Conservation (phyloP, 2,888 invertebrate genomes). For the Scelioninae gen. 2 region DNA sequence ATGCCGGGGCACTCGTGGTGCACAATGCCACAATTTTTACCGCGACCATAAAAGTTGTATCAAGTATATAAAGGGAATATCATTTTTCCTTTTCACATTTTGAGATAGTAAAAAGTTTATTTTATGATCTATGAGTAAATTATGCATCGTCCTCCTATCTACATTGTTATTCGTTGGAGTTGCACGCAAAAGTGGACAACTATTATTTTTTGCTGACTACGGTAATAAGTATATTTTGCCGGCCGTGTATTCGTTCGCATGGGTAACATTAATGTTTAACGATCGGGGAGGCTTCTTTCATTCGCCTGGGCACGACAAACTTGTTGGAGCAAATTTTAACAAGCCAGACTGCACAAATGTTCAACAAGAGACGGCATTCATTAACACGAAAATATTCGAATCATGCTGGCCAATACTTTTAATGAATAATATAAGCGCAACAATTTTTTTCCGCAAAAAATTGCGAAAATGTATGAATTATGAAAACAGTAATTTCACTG, state of each 20-base stretch:
- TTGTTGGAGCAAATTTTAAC: constrained; percentile 56
- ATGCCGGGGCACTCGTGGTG: too few relatives aligned
- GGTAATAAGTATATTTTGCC: constrained; percentile 55
- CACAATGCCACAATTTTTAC: not conserved
- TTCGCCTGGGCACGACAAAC: constrained; percentile 44
- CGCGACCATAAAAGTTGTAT: constrained; percentile 21
- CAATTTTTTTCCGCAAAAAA: constrained; percentile 9
- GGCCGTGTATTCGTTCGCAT: constrained; percentile 46
- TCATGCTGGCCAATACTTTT: constrained; percentile 45
- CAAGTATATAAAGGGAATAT: constrained; percentile 13
- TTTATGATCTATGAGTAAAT: constrained; percentile 46
- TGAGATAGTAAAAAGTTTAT: constrained; percentile 36
- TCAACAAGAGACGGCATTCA: constrained; percentile 53
- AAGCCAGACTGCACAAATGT: constrained; percentile 48
- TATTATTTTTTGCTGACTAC: constrained; percentile 53
- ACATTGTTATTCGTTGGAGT: constrained; percentile 28
- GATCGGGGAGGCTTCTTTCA: constrained; percentile 52
- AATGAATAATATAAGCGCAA: constrained; percentile 40
- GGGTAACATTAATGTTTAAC: constrained; percentile 57
- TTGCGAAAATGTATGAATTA: constrained; percentile 14
- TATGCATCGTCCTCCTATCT: constrained; percentile 36
- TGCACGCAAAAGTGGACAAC: constrained; percentile 46
- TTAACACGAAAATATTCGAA: constrained; percentile 37
- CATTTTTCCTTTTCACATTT: constrained; percentile 12
- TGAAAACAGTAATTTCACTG: not conserved